Conservation (phyloP, 2,888 invertebrate species). For the Pegoplata infirma region DNA sequence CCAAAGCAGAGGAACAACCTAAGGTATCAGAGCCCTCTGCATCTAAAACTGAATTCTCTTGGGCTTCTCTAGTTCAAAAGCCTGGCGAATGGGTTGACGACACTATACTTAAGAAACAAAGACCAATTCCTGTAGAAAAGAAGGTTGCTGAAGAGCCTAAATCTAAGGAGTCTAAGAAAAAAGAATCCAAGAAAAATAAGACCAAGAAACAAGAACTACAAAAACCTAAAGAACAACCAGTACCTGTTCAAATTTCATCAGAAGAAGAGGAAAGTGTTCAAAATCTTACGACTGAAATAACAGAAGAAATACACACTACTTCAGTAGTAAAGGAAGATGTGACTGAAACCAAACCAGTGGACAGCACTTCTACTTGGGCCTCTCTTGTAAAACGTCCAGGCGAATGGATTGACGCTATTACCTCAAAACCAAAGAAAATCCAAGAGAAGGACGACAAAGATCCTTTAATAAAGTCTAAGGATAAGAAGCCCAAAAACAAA, state of each 20-base stretch:
- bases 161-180: conserved; percentile 59
- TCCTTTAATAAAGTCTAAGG: conserved; percentile 58
- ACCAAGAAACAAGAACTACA: conserved; percentile 29
- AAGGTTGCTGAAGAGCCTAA: conserved; percentile 59
- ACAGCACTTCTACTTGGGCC: conserved; percentile 67
- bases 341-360: conserved; percentile 13
- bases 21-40: conserved; percentile 5
- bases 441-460: conserved; percentile 66
- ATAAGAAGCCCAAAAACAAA: conserved; percentile 31
- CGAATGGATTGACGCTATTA: conserved; percentile 74
- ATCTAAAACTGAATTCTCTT: conserved; percentile 68
- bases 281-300: neutral
- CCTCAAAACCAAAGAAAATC: conserved; percentile 63
- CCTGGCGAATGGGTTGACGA: conserved; percentile 71
- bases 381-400: conserved; percentile 70
- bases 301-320: neutral
- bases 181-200: conserved; percentile 36
- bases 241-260: neutral
- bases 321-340: neutral
- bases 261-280: conserved; percentile 29
- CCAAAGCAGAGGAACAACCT: conserved; percentile 5
- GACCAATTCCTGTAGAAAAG: conserved; percentile 39
- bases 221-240: neutral
- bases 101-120: conserved; percentile 56
- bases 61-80: conserved; percentile 74